A percentile compares a stretch with the other conserved stretches of the same genome.
Conservation (phyloP, 2,888 invertebrate species). For the Cheilosia impressa region DNA sequence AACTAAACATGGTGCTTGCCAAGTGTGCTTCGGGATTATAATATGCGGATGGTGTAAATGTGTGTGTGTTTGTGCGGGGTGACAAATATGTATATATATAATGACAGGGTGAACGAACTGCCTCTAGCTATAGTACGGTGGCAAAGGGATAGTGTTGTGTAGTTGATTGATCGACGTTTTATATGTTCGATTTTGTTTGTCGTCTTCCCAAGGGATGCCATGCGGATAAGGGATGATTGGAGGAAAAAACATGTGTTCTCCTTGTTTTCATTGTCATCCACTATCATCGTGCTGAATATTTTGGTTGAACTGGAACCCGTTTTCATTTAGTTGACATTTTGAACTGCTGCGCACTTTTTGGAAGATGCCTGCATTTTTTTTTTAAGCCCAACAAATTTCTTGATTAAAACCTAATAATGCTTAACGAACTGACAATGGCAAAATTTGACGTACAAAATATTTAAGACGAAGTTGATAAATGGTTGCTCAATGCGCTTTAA, state of each 20-base stretch:
- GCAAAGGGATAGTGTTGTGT: not conserved
- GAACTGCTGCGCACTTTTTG: too few species aligned
- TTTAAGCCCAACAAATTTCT: too few species aligned
- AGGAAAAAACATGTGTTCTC: not conserved
- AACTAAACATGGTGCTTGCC: slow-evolving; percentile 38
- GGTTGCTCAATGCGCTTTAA: too few species aligned
- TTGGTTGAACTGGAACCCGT: too few species aligned
- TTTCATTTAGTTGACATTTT: too few species aligned
- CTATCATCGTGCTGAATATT: too few species aligned
- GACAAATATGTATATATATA: slow-evolving; percentile 5
- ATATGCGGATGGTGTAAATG: not conserved
- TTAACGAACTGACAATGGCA: too few species aligned
- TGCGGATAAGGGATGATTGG: not conserved
- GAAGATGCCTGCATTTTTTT: too few species aligned
- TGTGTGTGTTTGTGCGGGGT: slow-evolving; percentile 29
- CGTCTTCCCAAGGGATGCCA: not conserved
- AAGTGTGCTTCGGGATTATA: slow-evolving; percentile 1
- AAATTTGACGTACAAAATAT: too few species aligned
- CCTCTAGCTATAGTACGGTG: not conserved
- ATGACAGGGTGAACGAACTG: slow-evolving; percentile 39
- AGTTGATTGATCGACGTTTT: slow-evolving; percentile 23
- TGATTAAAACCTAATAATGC: too few species aligned
- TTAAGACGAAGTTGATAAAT: too few species aligned
- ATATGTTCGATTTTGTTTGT: not conserved
- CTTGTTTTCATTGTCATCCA: too few species aligned